Evolutionary conservation across 2,888 invertebrate genomes (phyloP).

Genomic region (Tenthredo livida): DNA sequence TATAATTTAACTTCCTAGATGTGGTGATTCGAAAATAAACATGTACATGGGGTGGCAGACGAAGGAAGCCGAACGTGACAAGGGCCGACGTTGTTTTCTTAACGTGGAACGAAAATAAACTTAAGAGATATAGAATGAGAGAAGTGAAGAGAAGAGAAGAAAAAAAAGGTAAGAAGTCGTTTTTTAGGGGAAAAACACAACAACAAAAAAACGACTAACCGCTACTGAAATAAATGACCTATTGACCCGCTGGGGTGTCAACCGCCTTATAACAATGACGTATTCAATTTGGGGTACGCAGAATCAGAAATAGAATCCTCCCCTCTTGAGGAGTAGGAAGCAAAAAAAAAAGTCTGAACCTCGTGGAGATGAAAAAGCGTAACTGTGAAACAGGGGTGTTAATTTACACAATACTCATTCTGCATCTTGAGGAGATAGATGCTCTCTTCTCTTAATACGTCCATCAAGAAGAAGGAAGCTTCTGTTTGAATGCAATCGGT

Average conservation of each 20-base stretch:
- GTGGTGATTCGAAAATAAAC: constrained; percentile 54
- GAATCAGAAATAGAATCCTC: constrained; percentile 64
- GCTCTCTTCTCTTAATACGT: background rate
- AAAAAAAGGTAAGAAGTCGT: constrained; percentile 35
- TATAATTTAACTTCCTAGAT: background rate
- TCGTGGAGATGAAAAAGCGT: background rate
- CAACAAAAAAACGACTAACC: constrained; percentile 51
- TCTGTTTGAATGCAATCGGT: background rate
- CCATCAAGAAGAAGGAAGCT: background rate
- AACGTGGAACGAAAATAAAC: constrained; percentile 61
- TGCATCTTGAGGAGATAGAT: background rate
- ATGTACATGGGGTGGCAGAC: constrained; percentile 46
- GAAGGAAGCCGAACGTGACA: constrained; percentile 54
- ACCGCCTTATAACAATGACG: constrained; percentile 58
- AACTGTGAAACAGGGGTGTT: constrained; percentile 39
- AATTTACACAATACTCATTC: constrained; percentile 31
- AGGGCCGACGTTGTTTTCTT: constrained; percentile 61
- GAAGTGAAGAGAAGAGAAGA: constrained; percentile 30
- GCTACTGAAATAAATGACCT: constrained; percentile 65
- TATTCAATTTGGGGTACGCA: constrained; percentile 59
- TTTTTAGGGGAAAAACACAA: background rate
- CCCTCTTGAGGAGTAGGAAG: background rate
- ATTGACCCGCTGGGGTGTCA: constrained; percentile 63
- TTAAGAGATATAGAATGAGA: background rate
- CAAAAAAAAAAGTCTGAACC: background rate